phyloP scores from a whole-genome alignment of 2,888 invertebrate genomes.

The Frankliniella fusca region DNA sequence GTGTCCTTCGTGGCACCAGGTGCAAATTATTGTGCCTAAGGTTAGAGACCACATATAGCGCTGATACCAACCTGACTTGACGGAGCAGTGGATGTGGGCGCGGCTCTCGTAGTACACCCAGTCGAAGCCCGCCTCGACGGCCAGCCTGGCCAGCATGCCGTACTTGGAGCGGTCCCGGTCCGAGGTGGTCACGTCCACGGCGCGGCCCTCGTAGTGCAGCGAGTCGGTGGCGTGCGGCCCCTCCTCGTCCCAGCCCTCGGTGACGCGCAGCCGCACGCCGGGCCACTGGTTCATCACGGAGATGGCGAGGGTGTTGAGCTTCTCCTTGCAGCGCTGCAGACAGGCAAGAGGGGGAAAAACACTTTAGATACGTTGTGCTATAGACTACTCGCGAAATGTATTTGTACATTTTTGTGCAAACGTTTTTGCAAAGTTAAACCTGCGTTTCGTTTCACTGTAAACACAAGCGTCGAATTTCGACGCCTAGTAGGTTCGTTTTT shows the following conservation, averaged over 20 bases:
- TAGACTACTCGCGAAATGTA: too few species aligned
- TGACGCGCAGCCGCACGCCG: slow-evolving; percentile 85
- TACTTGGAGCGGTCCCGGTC: slow-evolving; percentile 90
- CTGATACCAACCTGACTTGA: slow-evolving; percentile 80
- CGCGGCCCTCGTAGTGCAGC: slow-evolving; percentile 93
- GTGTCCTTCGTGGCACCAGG: too few species aligned
- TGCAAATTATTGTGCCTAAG: too few species aligned
- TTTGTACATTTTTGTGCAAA: too few species aligned
- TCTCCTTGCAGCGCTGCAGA: slow-evolving; percentile 92
- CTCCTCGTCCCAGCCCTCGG: slow-evolving; percentile 95
- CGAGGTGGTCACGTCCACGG: slow-evolving; percentile 92
- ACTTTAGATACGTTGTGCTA: neutral
- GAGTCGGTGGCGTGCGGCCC: slow-evolving; percentile 72
- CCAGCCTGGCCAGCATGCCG: slow-evolving; percentile 91
- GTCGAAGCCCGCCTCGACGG: slow-evolving; percentile 96
- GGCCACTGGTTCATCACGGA: slow-evolving; percentile 99
- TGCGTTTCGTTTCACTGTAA: too few species aligned
- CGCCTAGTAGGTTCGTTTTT: too few species aligned
- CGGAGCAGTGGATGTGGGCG: slow-evolving; percentile 93
- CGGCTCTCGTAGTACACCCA: slow-evolving; percentile 97
- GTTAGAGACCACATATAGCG: too few species aligned
- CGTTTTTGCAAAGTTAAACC: too few species aligned
- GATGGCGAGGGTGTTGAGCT: slow-evolving; percentile 87
- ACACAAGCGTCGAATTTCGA: too few species aligned
- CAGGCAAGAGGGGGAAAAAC: slow-evolving; percentile 35